phyloP scores from a whole-genome alignment of 2,113 vertebrate genomes.

The Podilymbus podiceps region DNA sequence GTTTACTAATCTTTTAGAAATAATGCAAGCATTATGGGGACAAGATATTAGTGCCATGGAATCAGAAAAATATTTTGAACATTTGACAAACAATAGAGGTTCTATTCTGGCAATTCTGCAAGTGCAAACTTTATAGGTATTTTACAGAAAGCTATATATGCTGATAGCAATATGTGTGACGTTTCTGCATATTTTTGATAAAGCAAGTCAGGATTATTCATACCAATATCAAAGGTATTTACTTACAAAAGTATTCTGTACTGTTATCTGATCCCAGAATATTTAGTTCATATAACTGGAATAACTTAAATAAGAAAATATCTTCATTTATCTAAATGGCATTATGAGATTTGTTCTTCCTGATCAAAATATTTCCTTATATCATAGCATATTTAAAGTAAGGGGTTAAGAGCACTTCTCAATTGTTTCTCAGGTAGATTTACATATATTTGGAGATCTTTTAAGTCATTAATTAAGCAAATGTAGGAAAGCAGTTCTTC shows the following conservation, averaged over 20 bases:
- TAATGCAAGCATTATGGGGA: slow-evolving; percentile 42
- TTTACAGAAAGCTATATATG: slow-evolving; percentile 5
- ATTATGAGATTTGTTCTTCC: not conserved
- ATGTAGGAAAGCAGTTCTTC: not conserved
- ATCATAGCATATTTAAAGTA: not conserved
- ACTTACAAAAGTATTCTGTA: not conserved
- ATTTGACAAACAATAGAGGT: slow-evolving; percentile 39
- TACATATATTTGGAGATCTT: not conserved
- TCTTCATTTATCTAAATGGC: not conserved
- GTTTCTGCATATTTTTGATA: not conserved
- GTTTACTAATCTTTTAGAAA: slow-evolving; percentile 67
- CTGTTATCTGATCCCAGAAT: not conserved
- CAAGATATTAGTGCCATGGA: not conserved
- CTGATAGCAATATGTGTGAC: not conserved
- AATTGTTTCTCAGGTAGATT: not conserved
- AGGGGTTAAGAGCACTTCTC: not conserved
- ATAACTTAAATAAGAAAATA: not conserved
- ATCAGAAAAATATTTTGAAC: slow-evolving; percentile 50
- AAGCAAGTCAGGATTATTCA: not conserved
- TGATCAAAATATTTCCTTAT: not conserved
- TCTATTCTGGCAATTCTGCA: slow-evolving; percentile 3
- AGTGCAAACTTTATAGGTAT: not conserved
- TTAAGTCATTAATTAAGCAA: not conserved
- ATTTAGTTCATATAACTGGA: not conserved
- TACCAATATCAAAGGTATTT: not conserved